A percentile compares a stretch with the other conserved stretches of the same genome.
Evolutionary conservation across 2,113 vertebrate genomes (phyloP).

Genomic region (Saiga tatarica): DNA sequence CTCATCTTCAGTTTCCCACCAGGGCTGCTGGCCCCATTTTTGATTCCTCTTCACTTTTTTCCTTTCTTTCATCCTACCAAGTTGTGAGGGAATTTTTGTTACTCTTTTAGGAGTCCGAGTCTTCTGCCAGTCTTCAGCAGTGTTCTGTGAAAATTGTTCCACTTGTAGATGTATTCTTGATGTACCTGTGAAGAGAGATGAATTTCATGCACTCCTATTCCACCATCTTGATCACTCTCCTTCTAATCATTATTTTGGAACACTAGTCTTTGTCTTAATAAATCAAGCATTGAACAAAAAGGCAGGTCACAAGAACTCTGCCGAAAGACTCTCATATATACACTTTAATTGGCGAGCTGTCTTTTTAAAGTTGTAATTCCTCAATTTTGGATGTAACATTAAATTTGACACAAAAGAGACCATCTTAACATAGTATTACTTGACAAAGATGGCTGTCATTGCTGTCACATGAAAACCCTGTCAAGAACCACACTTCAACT

Average conservation of each 20-base stretch:
- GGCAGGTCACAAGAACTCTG: background rate
- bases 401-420: constrained; percentile 52
- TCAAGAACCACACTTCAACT: constrained; percentile 34
- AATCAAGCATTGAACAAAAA: background rate
- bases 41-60: background rate
- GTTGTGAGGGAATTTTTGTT: background rate
- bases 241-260: background rate
- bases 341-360: constrained; percentile 38
- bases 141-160: constrained; percentile 32
- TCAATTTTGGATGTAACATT: constrained; percentile 41
- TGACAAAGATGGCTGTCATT: constrained; percentile 68
- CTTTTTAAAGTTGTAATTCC: constrained; percentile 51
- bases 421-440: constrained; percentile 62
- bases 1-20: background rate
- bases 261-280: background rate
- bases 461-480: constrained; percentile 47
- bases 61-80: background rate
- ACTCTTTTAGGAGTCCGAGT: background rate
- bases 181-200: background rate
- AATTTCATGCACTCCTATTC: background rate
- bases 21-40: background rate
- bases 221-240: background rate
- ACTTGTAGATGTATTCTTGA: background rate
- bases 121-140: background rate
- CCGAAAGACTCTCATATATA: background rate